These are phyloP conservation scores for Drosophila melanica DNA, from an alignment of 1,140 invertebrate genomes.

Conservation along the genomic window DNA sequence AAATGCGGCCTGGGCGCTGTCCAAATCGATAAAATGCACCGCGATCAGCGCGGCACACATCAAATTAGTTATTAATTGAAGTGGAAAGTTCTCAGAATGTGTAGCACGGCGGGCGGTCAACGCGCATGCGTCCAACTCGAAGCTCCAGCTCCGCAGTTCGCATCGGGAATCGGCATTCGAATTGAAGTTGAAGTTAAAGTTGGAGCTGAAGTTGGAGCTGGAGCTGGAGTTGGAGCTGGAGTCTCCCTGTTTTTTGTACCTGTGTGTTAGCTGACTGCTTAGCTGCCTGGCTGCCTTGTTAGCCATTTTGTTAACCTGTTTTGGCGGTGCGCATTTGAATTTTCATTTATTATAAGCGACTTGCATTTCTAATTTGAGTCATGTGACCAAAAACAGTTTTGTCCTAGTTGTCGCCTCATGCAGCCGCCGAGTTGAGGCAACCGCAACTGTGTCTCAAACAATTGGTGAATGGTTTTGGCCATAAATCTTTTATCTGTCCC, in stretches of 20 bases:
- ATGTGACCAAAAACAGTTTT: slow-evolving; percentile 81
- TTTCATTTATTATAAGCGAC: slow-evolving; percentile 74
- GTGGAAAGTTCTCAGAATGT: slow-evolving; percentile 82
- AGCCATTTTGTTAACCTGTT: slow-evolving; percentile 72
- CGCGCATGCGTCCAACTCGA: slow-evolving; percentile 64
- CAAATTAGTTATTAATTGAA: slow-evolving; percentile 83
- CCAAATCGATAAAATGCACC: slow-evolving; percentile 79
- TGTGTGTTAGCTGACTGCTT: slow-evolving; percentile 57
- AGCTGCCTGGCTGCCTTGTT: slow-evolving; percentile 68
- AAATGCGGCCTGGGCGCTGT: slow-evolving; percentile 72
- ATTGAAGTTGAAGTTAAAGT: slow-evolving; percentile 10
- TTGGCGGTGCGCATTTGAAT: slow-evolving; percentile 68
- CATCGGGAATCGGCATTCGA: slow-evolving; percentile 28
- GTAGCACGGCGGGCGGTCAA: slow-evolving; percentile 78
- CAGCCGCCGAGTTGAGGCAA: slow-evolving; percentile 24
- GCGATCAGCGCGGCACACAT: slow-evolving; percentile 78
- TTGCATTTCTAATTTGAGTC: slow-evolving; percentile 78
- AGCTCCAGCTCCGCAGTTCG: not conserved
- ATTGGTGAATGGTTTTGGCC: slow-evolving; percentile 74
- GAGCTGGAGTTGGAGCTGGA: not conserved
- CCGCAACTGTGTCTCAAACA: slow-evolving; percentile 51
- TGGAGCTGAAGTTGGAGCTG: not conserved
- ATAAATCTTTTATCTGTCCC: slow-evolving; percentile 69
- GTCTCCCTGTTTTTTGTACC: slow-evolving; percentile 19
- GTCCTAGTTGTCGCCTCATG: slow-evolving; percentile 78